Evolutionary conservation across 2,113 vertebrate genomes (phyloP).

Genomic region (Coturnix japonica): DNA sequence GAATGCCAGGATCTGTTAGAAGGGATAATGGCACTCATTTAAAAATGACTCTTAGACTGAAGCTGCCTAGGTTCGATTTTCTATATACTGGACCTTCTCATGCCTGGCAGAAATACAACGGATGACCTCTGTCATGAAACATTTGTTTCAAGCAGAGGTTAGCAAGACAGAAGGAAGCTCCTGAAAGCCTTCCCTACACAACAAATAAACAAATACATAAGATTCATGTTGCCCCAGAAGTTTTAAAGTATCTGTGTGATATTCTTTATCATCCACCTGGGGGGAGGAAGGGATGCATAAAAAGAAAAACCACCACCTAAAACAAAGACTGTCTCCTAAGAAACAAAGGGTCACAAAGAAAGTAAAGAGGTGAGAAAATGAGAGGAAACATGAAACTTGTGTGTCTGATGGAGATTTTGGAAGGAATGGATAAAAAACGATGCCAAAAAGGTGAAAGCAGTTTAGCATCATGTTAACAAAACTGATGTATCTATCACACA

Average conservation of each 20-base stretch:
- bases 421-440: neutral
- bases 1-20: neutral
- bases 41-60: neutral
- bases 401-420: neutral
- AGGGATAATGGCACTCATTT: neutral
- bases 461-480: neutral
- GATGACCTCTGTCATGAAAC: neutral
- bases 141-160: neutral
- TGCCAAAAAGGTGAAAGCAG: neutral
- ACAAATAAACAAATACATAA: neutral
- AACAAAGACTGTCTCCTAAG: neutral
- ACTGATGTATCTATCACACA: fast-evolving
- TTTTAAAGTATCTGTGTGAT: neutral
- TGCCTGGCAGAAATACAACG: neutral
- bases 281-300: neutral
- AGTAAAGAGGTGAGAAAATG: neutral
- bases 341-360: neutral
- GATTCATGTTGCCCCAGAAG: neutral
- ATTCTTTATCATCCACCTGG: neutral
- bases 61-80: neutral
- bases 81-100: neutral
- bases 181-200: neutral
- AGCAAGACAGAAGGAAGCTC: neutral
- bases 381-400: neutral
- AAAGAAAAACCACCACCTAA: neutral